phyloP scores from a whole-genome alignment of 2,113 vertebrate species.

The Cochlearius cochlearius region DNA sequence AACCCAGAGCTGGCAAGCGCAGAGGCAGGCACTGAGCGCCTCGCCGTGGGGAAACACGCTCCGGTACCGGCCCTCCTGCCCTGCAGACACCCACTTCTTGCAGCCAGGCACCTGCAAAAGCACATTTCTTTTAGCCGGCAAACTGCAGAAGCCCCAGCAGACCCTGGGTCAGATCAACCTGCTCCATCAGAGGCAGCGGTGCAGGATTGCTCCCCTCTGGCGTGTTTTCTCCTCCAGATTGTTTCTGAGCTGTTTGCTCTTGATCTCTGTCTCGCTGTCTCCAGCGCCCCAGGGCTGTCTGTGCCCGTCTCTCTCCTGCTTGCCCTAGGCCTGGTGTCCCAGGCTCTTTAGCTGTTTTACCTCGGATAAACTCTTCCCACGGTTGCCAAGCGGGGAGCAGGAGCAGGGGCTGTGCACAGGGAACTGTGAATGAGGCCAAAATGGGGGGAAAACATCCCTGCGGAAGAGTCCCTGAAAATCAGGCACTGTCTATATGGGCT shows the following conservation, averaged over 20 bases:
- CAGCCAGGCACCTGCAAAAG: not conserved
- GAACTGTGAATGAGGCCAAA: not conserved
- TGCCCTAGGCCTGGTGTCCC: not conserved
- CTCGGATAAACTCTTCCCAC: not conserved
- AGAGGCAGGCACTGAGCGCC: not conserved
- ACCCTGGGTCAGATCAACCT: not conserved
- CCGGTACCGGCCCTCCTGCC: not conserved
- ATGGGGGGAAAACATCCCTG: not conserved
- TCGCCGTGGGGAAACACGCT: not conserved
- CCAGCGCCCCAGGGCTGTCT: conserved; percentile 13
- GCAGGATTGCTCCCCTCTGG: not conserved
- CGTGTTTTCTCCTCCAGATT: not conserved
- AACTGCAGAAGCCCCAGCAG: not conserved
- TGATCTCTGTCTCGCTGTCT: not conserved
- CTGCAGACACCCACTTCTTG: not conserved
- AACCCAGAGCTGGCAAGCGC: not conserved
- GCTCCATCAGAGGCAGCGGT: not conserved
- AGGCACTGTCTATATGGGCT: not conserved
- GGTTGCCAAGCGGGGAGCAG: not conserved
- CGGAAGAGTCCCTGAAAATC: not conserved
- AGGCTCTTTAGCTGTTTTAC: not conserved
- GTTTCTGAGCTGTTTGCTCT: not conserved
- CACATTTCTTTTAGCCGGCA: accelerated
- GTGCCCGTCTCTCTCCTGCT: not conserved
- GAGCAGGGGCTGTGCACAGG: not conserved